A percentile compares a stretch with the other conserved stretches of the same genome.
Conservation (phyloP, 2,797 vertebrate genomes). For the Cyclura pinguis region DNA sequence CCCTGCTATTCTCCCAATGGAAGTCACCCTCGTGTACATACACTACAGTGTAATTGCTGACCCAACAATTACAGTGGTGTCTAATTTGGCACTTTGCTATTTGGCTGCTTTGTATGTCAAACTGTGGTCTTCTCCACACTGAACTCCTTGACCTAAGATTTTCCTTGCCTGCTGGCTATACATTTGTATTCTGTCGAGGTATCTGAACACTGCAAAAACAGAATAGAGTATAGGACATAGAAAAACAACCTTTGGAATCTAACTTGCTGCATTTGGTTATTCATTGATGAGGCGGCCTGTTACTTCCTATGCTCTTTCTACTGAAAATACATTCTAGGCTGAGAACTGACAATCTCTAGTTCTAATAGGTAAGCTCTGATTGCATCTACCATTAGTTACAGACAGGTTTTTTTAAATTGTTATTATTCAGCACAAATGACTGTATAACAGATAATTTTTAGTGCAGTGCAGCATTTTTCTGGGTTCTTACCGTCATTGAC, state of each 20-base stretch:
- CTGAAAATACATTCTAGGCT: not conserved
- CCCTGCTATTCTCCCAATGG: not conserved
- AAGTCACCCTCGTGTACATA: too few species aligned
- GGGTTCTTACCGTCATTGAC: conserved; percentile 27
- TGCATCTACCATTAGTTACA: not conserved
- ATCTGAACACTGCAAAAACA: not conserved
- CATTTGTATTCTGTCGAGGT: not conserved
- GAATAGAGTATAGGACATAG: not conserved
- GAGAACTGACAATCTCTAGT: not conserved
- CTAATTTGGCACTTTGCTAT: too few species aligned
- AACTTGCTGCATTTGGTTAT: not conserved
- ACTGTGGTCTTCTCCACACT: not conserved
- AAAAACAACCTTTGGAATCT: not conserved
- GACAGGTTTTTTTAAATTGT: not conserved
- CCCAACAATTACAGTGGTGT: not conserved
- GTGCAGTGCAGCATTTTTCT: conserved; percentile 22
- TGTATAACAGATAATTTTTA: not conserved
- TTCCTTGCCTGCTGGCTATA: not conserved
- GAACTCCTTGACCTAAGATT: not conserved
- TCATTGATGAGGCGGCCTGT: not conserved
- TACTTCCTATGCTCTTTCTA: not conserved
- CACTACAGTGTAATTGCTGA: not conserved
- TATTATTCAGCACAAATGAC: not conserved
- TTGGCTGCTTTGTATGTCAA: not conserved
- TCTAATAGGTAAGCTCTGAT: not conserved